phyloP scores from a whole-genome alignment of 1,140 invertebrate species.

The Heterodera schachtii region DNA sequence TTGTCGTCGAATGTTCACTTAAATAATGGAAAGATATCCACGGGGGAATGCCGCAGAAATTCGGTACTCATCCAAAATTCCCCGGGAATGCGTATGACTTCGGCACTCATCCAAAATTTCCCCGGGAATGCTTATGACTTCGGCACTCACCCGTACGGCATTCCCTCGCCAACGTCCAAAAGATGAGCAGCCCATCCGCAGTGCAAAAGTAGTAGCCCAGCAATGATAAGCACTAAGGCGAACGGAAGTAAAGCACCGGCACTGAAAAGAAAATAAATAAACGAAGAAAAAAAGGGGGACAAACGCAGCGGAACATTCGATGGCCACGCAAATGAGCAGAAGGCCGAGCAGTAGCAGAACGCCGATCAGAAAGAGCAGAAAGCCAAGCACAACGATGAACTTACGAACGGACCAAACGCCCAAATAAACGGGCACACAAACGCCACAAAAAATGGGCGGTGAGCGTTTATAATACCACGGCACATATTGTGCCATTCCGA shows the following conservation, averaged over 20 bases:
- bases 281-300: constrained; percentile 18
- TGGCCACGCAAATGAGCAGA: constrained; percentile 59
- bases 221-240: constrained; percentile 62
- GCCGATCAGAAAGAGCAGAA: constrained; percentile 57
- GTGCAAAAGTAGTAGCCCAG: constrained; percentile 60
- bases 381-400: constrained; percentile 58
- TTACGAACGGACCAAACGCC: constrained; percentile 53
- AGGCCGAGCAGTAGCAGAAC: constrained; percentile 55
- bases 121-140: too few relatives aligned
- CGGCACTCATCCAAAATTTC: constrained; percentile 39
- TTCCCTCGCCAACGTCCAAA: constrained; percentile 52
- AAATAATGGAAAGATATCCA: neutral
- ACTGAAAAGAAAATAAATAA: constrained; percentile 40
- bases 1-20: constrained; percentile 41
- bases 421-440: constrained; percentile 61
- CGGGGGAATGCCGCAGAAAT: neutral
- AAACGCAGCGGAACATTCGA: constrained; percentile 60
- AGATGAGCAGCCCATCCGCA: constrained; percentile 65
- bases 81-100: neutral
- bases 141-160: constrained; percentile 51
- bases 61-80: neutral
- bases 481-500: constrained; percentile 55
- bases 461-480: constrained; percentile 59
- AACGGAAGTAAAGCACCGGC: constrained; percentile 58
- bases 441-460: constrained; percentile 61